A percentile compares a stretch with the other conserved stretches of the same genome.
Conservation (phyloP, 2,888 invertebrate species). For the Tenthredo amoena region DNA sequence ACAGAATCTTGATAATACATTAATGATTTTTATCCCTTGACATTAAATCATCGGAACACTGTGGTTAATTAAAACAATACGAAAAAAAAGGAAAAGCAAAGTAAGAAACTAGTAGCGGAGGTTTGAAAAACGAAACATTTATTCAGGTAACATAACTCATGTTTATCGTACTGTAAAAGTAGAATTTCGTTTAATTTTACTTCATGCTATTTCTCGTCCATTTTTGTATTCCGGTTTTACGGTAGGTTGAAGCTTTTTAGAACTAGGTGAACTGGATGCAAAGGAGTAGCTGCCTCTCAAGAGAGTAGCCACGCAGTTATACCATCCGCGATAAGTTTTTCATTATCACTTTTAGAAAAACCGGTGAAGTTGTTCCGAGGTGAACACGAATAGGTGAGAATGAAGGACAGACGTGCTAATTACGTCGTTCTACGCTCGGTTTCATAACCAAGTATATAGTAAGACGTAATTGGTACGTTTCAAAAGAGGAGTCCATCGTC, state of each 20-base stretch:
- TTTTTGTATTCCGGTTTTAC: background rate
- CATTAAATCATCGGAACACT: background rate
- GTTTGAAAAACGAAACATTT: background rate
- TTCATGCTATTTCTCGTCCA: too few relatives aligned
- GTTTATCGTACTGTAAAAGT: background rate
- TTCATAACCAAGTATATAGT: slow-evolving; percentile 39
- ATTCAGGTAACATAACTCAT: background rate
- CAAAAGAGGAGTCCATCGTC: slow-evolving; percentile 14
- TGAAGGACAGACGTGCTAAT: slow-evolving; percentile 66
- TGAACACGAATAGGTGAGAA: slow-evolving; percentile 33
- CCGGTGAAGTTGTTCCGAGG: background rate
- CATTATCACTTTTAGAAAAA: slow-evolving; percentile 6
- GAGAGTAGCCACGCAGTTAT: background rate
- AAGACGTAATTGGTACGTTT: slow-evolving; percentile 51
- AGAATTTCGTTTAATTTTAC: background rate
- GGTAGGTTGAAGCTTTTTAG: background rate
- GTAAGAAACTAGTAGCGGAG: background rate
- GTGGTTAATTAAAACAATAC: background rate
- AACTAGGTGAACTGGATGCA: background rate
- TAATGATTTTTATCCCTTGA: too few relatives aligned
- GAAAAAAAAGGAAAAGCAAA: background rate
- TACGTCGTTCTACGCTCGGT: slow-evolving; percentile 56
- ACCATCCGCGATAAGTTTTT: slow-evolving; percentile 13
- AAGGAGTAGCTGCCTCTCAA: slow-evolving; percentile 2
- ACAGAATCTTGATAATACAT: background rate